Conservation (phyloP, 2,113 vertebrate genomes). For the Eubucco bourcierii region DNA sequence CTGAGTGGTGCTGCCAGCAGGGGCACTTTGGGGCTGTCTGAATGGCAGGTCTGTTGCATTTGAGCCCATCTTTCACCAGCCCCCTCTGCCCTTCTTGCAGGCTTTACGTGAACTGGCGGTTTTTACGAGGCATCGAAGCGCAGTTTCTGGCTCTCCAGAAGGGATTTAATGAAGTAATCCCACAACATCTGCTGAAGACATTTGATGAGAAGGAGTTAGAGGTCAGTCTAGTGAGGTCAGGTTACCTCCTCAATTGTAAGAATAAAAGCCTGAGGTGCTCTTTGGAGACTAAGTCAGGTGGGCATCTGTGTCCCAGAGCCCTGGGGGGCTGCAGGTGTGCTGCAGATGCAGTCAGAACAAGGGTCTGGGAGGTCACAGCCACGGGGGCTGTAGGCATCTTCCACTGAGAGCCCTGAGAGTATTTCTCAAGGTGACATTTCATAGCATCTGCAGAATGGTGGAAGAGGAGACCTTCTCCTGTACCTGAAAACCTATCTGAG, state of each 20-base stretch:
- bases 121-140: conserved; percentile 96
- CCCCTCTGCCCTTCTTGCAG: conserved; percentile 65
- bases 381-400: background rate
- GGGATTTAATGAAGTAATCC: conserved; percentile 99
- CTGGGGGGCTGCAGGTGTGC: background rate
- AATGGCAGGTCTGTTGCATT: background rate
- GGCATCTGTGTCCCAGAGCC: background rate
- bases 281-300: background rate
- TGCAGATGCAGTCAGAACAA: background rate
- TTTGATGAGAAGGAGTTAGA: conserved; percentile 99
- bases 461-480: background rate
- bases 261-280: background rate
- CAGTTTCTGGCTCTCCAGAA: conserved; percentile 98
- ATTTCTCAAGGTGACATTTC: background rate
- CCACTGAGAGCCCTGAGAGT: background rate
- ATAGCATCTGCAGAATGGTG: background rate
- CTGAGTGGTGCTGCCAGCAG: background rate
- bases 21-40: background rate
- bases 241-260: background rate
- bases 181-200: conserved; percentile 96
- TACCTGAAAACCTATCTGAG: background rate
- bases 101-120: conserved; percentile 99
- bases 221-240: conserved; percentile 75
- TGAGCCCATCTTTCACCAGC: conserved; percentile 8
- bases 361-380: background rate